Evolutionary conservation across 2,797 vertebrate genomes (phyloP), one percentile per base, ranked within the genome.

Genomic region (Lemur catta): DNA sequence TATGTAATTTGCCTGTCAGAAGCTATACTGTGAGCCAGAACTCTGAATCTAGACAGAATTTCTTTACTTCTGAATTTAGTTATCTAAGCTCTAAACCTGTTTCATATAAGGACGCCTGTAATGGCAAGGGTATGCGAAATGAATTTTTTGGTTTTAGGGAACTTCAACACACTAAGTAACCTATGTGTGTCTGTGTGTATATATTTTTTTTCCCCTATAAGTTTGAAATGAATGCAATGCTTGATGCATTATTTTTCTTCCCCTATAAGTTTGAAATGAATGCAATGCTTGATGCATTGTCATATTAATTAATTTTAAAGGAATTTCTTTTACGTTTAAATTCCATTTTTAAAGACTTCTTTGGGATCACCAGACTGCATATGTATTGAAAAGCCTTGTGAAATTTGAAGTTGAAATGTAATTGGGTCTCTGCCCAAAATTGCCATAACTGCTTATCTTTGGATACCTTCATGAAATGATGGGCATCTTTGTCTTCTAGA

Each of bases 401-500:
- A 95, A 90, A 84, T 92, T 95, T 92, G n/a, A 89, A 81, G 55
- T 92, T 82, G 63, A 91, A 87, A 86, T 90, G 38, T 84, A 94
- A 92, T 30, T 74, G 63, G 35, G 8, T 57, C 8, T 35, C 81
- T 85, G 17, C 38, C n/a, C 15, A 84, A 93, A 89, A 22, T n/a
- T 93, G 50, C 38, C 28, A 0, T 76, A 59, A 61, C 26, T 84
- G 41, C 41, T 41, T 41, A 41, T 91, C 72, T 91, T 82, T 82
- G 10, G 24, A 38, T 82, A 55, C 22, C 67, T 93, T 50, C 55
- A 24, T 84, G 48, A 92, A 95, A 74, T 52, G 57, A 43, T 50
- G 76, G 30, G n/a, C 18, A 13, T 84, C 30, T 91, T 87, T 43
- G 18, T 87, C n/a, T 8, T 52, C 57, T 71, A 28, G 24, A 69